Conservation (phyloP, 1,140 invertebrate genomes). For the Reticulitermes speratus region DNA sequence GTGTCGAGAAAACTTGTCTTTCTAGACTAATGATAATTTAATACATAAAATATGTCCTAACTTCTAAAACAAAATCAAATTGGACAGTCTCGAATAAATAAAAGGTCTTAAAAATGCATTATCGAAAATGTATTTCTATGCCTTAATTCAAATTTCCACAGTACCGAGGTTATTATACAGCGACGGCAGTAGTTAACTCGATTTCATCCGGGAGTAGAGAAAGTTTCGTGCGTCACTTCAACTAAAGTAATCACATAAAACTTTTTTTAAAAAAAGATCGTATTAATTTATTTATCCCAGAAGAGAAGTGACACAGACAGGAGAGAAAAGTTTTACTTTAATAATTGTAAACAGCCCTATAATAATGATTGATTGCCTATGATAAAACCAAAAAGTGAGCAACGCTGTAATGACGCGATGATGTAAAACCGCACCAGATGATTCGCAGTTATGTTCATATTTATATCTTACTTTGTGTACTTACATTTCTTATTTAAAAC, state of each 20-base stretch:
- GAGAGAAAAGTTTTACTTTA: neutral
- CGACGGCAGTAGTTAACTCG: neutral
- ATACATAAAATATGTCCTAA: neutral
- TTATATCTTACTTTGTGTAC: no score
- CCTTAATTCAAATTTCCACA: neutral
- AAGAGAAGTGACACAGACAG: neutral
- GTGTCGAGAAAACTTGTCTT: neutral
- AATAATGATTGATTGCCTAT: neutral
- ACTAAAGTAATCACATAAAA: constrained; percentile 9
- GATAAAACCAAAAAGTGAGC: neutral
- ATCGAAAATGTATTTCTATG: neutral
- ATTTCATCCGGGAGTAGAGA: neutral
- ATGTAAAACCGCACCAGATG: neutral
- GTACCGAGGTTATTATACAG: neutral
- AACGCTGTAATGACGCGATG: neutral
- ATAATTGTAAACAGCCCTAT: neutral
- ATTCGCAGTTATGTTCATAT: neutral
- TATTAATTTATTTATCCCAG: constrained; percentile 18
- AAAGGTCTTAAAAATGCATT: neutral
- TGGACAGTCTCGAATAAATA: neutral
- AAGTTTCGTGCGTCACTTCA: neutral
- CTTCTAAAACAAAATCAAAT: neutral
- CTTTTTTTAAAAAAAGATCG: neutral
- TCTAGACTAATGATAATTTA: neutral
- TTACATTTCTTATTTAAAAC: no score